Evolutionary conservation across 2,113 vertebrate genomes (phyloP), one percentile per base, ranked within the genome.

Genomic region (Psephotus haematonotus): DNA sequence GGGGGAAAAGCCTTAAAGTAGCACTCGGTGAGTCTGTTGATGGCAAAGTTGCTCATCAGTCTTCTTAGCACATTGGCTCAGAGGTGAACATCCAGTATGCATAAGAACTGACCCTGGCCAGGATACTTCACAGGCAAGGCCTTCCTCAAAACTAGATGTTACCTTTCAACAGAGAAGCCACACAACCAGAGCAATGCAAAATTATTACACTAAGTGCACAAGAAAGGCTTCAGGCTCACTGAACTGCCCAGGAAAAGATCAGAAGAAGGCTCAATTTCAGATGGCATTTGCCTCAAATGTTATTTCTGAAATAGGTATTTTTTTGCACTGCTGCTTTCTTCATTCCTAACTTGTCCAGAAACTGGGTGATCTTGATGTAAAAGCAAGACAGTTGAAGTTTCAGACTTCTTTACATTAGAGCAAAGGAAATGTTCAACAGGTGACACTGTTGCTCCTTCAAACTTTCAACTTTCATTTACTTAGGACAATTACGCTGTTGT

Each of bases 61-160:
- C 24, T 20, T 23, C 16, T 20, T 46, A 23, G 49, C 11, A 10
- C 1, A 0, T 13, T 39, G 28, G 12, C 46, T 86, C 19, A 67
- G 31, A 67, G 22, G 13, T 2, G 17, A 43, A 65, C 0, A 1
- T 22, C 44, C 53, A n/a, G 3, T 1, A 0, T 25, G n/a, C 31
- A 39, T 23, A 74, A 13, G 64, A 20, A 80, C 9, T 0, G 0
- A 22, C 4, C 13, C 17, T 62, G 23, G 29, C 12, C 18, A 43
- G 10, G 33, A 35, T 5, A 46, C 6, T 59, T 68, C 31, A 63
- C 5, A 27, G 24, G 18, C 20, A 59, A 69, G 86, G 60, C 3
- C 23, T 65, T 82, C 53, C 35, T 65, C 76, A 82, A 24, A 88
- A 59, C 5, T 7, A 3, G 37, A 74, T 14, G 20, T 41, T 20